Conservation (phyloP, 2,888 invertebrate genomes). For the Gonocerus acuteangulatus region DNA sequence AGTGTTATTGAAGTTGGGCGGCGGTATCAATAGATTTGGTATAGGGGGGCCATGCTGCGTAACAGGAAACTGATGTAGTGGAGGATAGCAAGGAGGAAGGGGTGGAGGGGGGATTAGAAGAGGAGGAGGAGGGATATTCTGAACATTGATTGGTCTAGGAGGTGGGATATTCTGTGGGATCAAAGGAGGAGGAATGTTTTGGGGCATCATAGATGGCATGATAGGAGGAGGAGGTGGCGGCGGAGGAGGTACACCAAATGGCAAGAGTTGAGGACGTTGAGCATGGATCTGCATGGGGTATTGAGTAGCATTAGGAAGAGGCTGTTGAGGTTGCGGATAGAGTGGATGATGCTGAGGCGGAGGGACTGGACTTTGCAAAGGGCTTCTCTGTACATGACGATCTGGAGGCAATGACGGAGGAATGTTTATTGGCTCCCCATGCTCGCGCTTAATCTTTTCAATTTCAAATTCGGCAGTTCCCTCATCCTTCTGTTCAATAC, state of each 20-base stretch:
- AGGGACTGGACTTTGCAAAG: background rate
- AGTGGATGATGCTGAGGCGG: background rate
- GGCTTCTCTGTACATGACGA: background rate
- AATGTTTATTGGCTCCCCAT: background rate
- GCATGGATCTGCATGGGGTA: conserved; percentile 42
- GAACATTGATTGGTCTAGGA: conserved; percentile 51
- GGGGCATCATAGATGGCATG: conserved; percentile 40
- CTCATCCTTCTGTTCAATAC: no score
- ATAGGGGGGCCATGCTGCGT: conserved; percentile 27
- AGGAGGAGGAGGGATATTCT: conserved; percentile 46
- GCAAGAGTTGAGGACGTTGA: background rate
- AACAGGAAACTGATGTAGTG: conserved; percentile 38
- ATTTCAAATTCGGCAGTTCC: no score
- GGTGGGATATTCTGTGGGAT: conserved; percentile 46
- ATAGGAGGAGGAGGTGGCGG: conserved; percentile 43
- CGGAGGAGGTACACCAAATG: conserved; percentile 15
- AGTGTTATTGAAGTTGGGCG: conserved; percentile 42
- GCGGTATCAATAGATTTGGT: conserved; percentile 38
- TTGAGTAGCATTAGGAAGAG: conserved; percentile 39
- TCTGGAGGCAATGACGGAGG: conserved; percentile 1
- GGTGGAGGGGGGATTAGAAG: conserved; percentile 39
- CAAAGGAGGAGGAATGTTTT: conserved; percentile 38
- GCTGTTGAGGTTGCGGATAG: conserved; percentile 35
- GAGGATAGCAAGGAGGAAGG: conserved; percentile 30
- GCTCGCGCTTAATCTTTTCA: no score